Evolutionary conservation across 2,113 vertebrate species (phyloP).

Genomic region (Candoia aspera): DNA sequence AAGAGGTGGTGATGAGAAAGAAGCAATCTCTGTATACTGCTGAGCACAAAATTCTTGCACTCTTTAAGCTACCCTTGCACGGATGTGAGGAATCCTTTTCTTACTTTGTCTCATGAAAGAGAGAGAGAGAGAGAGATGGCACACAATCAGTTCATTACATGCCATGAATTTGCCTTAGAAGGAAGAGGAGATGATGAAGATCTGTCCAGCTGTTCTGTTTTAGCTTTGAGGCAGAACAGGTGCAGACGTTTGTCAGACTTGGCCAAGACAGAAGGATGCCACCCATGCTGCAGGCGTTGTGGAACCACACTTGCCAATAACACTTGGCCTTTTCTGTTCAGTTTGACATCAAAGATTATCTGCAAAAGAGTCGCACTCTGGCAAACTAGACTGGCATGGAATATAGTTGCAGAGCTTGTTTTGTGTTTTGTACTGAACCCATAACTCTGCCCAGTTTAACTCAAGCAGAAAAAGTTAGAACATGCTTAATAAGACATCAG

Average conservation of each 20-base stretch:
- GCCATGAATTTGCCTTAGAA: not conserved
- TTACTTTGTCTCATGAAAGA: not conserved
- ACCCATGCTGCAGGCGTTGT: constrained; percentile 23
- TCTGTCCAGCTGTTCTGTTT: not conserved
- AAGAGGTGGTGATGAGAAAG: not conserved
- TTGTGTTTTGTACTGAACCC: constrained; percentile 52
- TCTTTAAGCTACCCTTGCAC: not conserved
- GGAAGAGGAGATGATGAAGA: constrained; percentile 1
- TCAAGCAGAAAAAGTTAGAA: constrained; percentile 24
- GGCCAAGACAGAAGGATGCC: constrained; percentile 8
- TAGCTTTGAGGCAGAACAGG: constrained; percentile 23
- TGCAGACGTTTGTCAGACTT: not conserved
- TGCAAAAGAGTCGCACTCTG: constrained; percentile 30
- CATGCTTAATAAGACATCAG: constrained; percentile 35
- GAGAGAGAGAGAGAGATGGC: not conserved
- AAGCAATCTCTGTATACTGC: not conserved
- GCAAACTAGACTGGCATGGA: constrained; percentile 47
- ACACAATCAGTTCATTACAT: not conserved
- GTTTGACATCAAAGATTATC: constrained; percentile 50
- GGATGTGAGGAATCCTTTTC: not conserved
- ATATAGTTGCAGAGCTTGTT: constrained; percentile 47
- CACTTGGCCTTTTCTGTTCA: constrained; percentile 51
- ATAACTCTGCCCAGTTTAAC: constrained; percentile 37
- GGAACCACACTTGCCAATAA: constrained; percentile 30
- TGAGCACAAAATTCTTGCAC: not conserved